Percentiles rank a stretch among this genome's conserved stretches.
Evolutionary conservation across 2,888 invertebrate species (phyloP).

Genomic region (Zele albiditarsus): DNA sequence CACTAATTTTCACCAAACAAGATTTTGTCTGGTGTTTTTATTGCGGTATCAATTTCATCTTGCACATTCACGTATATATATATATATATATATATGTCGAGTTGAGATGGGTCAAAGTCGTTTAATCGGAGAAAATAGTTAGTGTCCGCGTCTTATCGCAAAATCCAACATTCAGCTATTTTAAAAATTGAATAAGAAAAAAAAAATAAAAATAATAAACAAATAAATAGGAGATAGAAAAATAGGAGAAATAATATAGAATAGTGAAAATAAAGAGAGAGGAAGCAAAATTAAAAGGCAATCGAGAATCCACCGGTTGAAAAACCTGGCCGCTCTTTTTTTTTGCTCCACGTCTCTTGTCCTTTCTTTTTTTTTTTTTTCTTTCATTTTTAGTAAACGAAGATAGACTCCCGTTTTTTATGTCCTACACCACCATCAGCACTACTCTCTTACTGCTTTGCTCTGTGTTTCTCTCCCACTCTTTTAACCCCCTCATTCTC

Average conservation of each 20-base stretch:
- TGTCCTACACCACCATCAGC: background rate
- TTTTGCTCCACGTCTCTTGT: background rate
- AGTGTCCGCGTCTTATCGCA: background rate
- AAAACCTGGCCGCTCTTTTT: background rate
- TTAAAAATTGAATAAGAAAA: background rate
- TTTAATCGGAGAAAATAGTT: background rate
- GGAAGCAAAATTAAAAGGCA: conserved; percentile 46
- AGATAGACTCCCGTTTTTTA: conserved; percentile 20
- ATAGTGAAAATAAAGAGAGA: conserved; percentile 27
- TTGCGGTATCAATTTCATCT: background rate
- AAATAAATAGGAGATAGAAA: background rate
- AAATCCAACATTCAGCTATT: background rate
- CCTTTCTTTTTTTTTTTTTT: conserved; percentile 21
- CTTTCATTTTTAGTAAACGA: conserved; percentile 39
- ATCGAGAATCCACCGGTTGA: conserved; percentile 38
- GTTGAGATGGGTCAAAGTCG: background rate
- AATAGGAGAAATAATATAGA: conserved; percentile 37
- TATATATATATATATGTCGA: too few species aligned
- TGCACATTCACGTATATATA: background rate
- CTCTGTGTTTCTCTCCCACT: conserved; percentile 5
- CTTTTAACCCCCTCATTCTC: conserved; percentile 7
- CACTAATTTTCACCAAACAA: conserved; percentile 14
- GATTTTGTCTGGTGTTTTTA: background rate
- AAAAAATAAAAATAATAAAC: background rate
- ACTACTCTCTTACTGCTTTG: background rate